phyloP scores from a whole-genome alignment of 2,888 invertebrate species.

The Rhynchonema sp. region DNA sequence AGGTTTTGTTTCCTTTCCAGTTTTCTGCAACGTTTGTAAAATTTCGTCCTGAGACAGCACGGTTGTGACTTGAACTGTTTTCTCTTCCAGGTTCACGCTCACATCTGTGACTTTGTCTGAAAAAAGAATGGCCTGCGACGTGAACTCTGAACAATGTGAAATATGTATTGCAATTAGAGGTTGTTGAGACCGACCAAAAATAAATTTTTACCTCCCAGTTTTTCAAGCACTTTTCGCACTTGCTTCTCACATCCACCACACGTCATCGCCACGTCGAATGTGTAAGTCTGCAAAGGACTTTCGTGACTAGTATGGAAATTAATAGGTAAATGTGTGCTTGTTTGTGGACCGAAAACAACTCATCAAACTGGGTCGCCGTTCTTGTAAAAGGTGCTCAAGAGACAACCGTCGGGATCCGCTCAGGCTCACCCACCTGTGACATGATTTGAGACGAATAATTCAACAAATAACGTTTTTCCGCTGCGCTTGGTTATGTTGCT shows the following conservation, averaged over 20 bases:
- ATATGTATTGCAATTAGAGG: background rate
- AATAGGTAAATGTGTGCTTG: too few relatives aligned
- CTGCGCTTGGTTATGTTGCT: too few relatives aligned
- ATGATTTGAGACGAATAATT: too few relatives aligned
- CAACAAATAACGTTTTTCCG: too few relatives aligned
- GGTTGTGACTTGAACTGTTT: conserved; percentile 25
- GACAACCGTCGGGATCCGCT: too few relatives aligned
- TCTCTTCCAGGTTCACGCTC: conserved; percentile 16
- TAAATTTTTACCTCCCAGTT: conserved; percentile 53
- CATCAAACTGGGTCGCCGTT: too few relatives aligned
- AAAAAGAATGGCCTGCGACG: background rate
- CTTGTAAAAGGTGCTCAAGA: too few relatives aligned
- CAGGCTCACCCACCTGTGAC: too few relatives aligned
- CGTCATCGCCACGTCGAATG: conserved; percentile 76
- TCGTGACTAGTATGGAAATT: background rate
- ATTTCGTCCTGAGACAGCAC: conserved; percentile 17
- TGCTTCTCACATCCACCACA: conserved; percentile 79
- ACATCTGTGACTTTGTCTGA: conserved; percentile 12
- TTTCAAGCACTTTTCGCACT: conserved; percentile 61
- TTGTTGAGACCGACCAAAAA: too few relatives aligned
- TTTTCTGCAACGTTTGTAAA: conserved; percentile 24
- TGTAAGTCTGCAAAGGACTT: conserved; percentile 37
- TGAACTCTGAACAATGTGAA: background rate
- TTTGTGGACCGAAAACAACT: too few relatives aligned
- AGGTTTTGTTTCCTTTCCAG: conserved; percentile 18